Evolutionary conservation across 92 coral and sea anemone genomes (phyloP), one percentile per base, ranked within the genome.

Genomic region (Porites divaricata): DNA sequence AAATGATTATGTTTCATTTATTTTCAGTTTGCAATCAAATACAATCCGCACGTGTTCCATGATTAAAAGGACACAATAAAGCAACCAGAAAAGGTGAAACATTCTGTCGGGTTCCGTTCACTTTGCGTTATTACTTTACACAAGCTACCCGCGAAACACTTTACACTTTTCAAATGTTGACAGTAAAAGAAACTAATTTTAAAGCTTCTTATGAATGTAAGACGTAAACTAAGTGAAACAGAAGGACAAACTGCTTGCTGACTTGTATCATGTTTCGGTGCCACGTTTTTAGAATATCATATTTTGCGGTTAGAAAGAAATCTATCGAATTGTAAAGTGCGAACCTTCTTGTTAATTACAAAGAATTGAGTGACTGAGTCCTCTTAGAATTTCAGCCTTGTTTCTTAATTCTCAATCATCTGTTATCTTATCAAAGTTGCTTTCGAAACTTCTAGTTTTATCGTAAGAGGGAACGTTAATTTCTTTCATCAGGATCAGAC

Each of bases 281-380:
- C 76, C 85, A 80, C 85, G 85, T 80, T 80, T 80, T 80, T 20
- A 26, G 41, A 69, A 80, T 69, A 80, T 80, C 85, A 57, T 28
- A 69, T 80, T 80, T 70, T 80, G 85, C 67, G 85, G 85, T 80
- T 80, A 41, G 85, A 54, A 68, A 80, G 85, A 69, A 56, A 57
- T 49, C 77, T 28, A 64, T 66, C 67, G 64, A 26, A 56, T 80
- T 72, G 76, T 17, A 23, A 53, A 68, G 66, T 54, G 14, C 9
- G 24, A 24, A 56, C 76, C 76, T 64, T 56, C 56, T 53, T 56
- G 20, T 63, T 66, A 25, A 62, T 69, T 26, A 26, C 76, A 53
- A 68, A 80, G 41, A 22, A 26, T 24, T 26, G 23, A 70, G 69
- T 28, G 69, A 76, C 72, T 80, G 74, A 53, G 68, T 80, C 75